Evolutionary conservation across 2,797 vertebrate species (phyloP).

Genomic region (Lates japonicus): DNA sequence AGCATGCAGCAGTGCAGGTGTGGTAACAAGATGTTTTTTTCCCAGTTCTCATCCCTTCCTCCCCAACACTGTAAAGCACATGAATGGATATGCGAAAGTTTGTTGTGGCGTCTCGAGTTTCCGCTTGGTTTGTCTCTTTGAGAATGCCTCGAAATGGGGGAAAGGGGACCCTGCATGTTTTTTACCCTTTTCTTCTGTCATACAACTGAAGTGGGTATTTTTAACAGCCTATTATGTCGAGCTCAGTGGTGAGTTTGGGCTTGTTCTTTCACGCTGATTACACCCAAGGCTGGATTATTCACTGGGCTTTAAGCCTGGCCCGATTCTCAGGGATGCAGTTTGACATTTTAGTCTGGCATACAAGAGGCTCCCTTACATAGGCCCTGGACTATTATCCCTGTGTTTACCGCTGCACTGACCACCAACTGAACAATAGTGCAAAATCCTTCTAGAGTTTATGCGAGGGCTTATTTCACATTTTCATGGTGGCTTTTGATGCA

Average conservation of each 20-base stretch:
- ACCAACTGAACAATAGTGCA: conserved; percentile 70
- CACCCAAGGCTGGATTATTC: conserved; percentile 79
- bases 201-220: conserved; percentile 66
- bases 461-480: conserved; percentile 59
- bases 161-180: conserved; percentile 7
- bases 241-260: conserved; percentile 63
- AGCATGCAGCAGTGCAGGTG: conserved; percentile 15
- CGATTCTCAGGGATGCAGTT: conserved; percentile 63
- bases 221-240: conserved; percentile 65
- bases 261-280: conserved; percentile 81
- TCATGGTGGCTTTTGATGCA: conserved; percentile 47
- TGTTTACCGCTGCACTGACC: conserved; percentile 78
- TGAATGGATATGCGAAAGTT: conserved; percentile 44
- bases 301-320: conserved; percentile 64
- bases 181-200: conserved; percentile 21
- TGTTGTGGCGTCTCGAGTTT: conserved; percentile 49
- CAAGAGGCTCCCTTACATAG: conserved; percentile 66
- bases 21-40: not conserved
- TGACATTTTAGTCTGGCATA: conserved; percentile 78
- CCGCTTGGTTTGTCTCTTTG: conserved; percentile 31
- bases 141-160: conserved; percentile 38
- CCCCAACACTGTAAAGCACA: conserved; percentile 26
- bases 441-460: conserved; percentile 61
- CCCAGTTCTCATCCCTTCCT: conserved; percentile 33
- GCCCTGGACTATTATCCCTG: conserved; percentile 73